Evolutionary conservation across 1,140 invertebrate species (phyloP), one percentile per base, ranked within the genome.

Genomic region (Calephelis nemesis): DNA sequence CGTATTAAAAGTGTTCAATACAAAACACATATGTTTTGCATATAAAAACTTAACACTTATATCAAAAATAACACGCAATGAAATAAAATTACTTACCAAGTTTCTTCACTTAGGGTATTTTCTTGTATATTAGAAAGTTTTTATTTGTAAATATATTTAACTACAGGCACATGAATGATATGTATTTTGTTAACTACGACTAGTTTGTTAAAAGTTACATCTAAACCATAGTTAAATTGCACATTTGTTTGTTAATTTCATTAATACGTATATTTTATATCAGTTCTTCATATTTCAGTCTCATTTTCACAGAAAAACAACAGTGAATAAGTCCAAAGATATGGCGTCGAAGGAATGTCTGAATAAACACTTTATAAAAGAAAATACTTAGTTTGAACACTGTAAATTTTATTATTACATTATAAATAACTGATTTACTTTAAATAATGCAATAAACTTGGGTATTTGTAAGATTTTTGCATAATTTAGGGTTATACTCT

Each of bases 81-180:
- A 50, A 52, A 9, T 15, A 7, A 30, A 58, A 58, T 15, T 12
- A 58, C 54, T 58, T 10, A 58, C 54, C 54, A 30, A 30, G 7
- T 54, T 6, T 58, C 54, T 58, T 12, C 54, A 58, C 54, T 5
- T 19, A 58, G 10, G 12, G 30, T 12, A 58, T 11, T 58, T 58
- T 58, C 19, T 58, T 58, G 54, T 58, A 58, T 30, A 58, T 30
- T 30, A 12, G 15, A 4, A 54, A 58, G 11, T 58, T 58, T 19
- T 10, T 58, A 58, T 58, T 58, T 58, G 76, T 85, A 80, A 85
- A 84, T 84, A 78, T 74, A 73, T 77, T 77, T 66, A 71, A 72
- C 71, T 87, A 84, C 76, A 90, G 87, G 87, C 87, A 90, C 87
- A 84, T 69, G 74, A 74, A 83, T 90, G 87, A 90, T 90, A 90